phyloP scores from a whole-genome alignment of 1,140 invertebrate species.

The Euura lappo region DNA sequence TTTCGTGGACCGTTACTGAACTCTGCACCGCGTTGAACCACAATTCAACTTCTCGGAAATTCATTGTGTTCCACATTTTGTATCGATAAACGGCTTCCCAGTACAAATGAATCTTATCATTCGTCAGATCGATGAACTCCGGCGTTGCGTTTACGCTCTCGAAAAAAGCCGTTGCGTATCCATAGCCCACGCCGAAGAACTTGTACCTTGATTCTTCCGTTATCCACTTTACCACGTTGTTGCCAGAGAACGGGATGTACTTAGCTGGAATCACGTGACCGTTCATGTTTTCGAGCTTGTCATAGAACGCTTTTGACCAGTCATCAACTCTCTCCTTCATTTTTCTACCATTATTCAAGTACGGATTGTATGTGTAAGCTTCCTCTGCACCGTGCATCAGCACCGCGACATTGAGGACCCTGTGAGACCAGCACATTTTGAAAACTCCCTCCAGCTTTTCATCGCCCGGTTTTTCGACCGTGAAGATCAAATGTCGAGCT shows the following conservation, averaged over 20 bases:
- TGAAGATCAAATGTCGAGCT: background rate
- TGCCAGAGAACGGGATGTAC: background rate
- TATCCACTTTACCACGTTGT: background rate
- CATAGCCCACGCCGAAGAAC: background rate
- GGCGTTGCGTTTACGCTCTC: background rate
- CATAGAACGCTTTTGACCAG: background rate
- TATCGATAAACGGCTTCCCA: background rate
- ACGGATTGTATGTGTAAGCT: constrained; percentile 13
- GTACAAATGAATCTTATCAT: background rate
- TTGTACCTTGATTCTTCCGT: background rate
- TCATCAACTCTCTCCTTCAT: background rate
- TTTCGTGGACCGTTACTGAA: background rate
- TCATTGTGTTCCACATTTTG: background rate
- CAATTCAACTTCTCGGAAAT: constrained; percentile 1
- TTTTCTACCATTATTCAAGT: background rate
- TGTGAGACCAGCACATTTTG: background rate
- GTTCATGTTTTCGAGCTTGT: background rate
- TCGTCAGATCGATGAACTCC: background rate
- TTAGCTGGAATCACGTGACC: background rate
- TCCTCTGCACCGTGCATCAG: background rate
- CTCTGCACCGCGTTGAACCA: background rate
- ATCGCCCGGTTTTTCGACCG: background rate
- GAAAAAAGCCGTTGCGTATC: background rate
- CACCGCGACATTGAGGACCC: background rate
- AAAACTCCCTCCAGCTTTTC: background rate